Conservation (phyloP, 2,113 vertebrate genomes). For the Saguinus midas region DNA sequence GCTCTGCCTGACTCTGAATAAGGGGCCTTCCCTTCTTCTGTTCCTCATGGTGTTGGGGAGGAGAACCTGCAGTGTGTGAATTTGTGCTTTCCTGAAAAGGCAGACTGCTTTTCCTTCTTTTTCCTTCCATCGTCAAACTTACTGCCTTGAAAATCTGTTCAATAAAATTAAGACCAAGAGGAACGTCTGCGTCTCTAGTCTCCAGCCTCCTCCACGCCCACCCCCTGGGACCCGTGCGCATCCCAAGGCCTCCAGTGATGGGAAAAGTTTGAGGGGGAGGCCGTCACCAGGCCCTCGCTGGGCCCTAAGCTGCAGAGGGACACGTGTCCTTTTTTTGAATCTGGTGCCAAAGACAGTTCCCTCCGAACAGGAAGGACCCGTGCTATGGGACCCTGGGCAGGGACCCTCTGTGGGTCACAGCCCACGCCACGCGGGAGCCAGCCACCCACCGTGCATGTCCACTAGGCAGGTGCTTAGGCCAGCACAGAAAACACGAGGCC, state of each 20-base stretch:
- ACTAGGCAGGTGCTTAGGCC: not conserved
- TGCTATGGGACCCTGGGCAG: accelerated
- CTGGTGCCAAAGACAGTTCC: accelerated
- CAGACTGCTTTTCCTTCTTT: too few species aligned
- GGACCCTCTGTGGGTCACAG: not conserved
- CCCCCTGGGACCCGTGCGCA: accelerated
- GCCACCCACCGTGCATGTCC: accelerated
- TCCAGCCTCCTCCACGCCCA: accelerated
- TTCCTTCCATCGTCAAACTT: not conserved
- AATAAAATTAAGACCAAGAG: not conserved
- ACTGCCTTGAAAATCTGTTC: not conserved
- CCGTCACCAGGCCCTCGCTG: accelerated
- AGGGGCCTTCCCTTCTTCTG: accelerated
- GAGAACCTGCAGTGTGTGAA: accelerated
- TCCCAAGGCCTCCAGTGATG: accelerated
- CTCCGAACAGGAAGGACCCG: accelerated
- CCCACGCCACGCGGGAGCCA: accelerated
- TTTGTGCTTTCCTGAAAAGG: accelerated
- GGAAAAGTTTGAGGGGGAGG: not conserved
- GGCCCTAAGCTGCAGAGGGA: accelerated
- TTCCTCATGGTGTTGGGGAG: accelerated
- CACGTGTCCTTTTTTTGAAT: not conserved
- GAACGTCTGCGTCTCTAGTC: accelerated
- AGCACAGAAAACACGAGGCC: not conserved
- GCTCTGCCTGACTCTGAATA: accelerated